phyloP scores from a whole-genome alignment of 1,140 invertebrate species.

The Drosophila fuyamai region DNA sequence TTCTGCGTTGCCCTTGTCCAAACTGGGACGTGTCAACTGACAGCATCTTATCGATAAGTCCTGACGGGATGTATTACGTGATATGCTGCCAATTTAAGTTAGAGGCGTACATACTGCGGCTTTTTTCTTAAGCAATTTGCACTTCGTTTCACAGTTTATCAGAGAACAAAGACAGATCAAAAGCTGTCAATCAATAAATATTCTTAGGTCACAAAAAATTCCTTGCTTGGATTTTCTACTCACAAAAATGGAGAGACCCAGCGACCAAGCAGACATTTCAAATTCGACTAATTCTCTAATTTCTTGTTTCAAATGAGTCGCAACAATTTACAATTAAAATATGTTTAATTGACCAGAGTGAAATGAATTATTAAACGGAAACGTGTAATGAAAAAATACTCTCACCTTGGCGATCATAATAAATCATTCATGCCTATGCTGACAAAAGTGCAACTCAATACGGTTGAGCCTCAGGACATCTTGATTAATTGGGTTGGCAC shows the following conservation, averaged over 20 bases:
- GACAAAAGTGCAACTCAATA: constrained; percentile 38
- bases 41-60: constrained; percentile 55
- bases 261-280: constrained; percentile 10
- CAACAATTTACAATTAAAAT: constrained; percentile 52
- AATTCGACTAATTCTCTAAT: background rate
- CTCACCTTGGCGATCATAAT: background rate
- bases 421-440: constrained; percentile 15
- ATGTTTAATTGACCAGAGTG: constrained; percentile 40
- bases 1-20: constrained; percentile 49
- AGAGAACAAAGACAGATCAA: background rate
- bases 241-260: background rate
- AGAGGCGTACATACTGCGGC: constrained; percentile 53
- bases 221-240: background rate
- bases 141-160: constrained; percentile 28
- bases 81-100: background rate
- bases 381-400: constrained; percentile 30
- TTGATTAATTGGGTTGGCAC: constrained; percentile 74
- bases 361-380: constrained; percentile 8
- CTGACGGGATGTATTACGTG: constrained; percentile 7
- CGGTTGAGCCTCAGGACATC: constrained; percentile 48
- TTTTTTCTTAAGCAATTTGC: constrained; percentile 26
- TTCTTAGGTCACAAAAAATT: background rate
- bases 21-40: constrained; percentile 50
- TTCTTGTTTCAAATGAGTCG: constrained; percentile 5
- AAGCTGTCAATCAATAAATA: constrained; percentile 8